Evolutionary conservation across 2,888 invertebrate genomes (phyloP), one percentile per base, ranked within the genome.

Genomic region (Serrognathus titanus): DNA sequence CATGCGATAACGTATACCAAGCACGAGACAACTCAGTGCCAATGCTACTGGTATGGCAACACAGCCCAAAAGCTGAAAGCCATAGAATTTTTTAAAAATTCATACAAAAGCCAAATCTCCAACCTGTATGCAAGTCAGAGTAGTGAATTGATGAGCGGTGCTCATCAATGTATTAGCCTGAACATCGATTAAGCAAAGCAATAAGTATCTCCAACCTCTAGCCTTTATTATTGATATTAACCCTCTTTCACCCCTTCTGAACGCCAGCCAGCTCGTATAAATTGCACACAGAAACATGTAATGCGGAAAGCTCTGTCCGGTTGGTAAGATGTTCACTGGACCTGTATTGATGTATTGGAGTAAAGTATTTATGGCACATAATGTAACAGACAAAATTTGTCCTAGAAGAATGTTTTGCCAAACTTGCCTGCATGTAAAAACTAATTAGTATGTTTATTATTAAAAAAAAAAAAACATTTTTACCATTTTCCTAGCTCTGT

Each of bases 131-230:
- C 87, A 87, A 45, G 87, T 86, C 54, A 89, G 79, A 59, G 85
- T 87, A 8, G 89, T 89, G 71, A 83, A 88, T 67, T 85, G 84
- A 77, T 92, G 93, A 0, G 93, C 91, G 72, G 87, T 85, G 11
- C 92, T 89, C 59, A 93, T 82, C 59, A 93, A 79, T 75, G 88
- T 93, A 72, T 90, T 89, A 5, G 92, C 92, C 78, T 92, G 90
- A n/a, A 94, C 92, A 72, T 94, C 93, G 59, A 92, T 82, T 49
- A 87, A 76, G 35, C 92, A 90, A 10, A 93, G 82, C 62, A 92
- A 77, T 59, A 91, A 78, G 68, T 93, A 86, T 64, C 90, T 83
- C 88, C 89, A 91, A 71, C 87, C 90, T 74, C 88, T 83, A 70
- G 83, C 82, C 66, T 83, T 82, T 62, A 91, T 76, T 46, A 87